phyloP scores from a whole-genome alignment of 23 tunicate species.

The Trididemnum clinides region DNA sequence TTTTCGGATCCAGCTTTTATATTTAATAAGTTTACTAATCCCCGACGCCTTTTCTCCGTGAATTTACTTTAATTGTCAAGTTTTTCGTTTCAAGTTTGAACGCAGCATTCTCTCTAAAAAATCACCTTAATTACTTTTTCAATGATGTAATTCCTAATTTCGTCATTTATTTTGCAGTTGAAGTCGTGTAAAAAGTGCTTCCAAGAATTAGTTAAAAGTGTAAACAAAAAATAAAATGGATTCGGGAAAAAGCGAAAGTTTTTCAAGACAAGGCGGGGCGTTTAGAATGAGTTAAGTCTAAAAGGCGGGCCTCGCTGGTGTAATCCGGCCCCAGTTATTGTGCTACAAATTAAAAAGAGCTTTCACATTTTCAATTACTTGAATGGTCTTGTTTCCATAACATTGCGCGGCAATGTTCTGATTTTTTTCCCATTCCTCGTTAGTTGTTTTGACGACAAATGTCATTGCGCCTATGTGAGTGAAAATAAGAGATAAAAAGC shows the following conservation, averaged over 20 bases:
- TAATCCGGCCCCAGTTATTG: neutral
- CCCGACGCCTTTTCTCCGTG: too few species aligned
- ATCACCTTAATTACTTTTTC: too few species aligned
- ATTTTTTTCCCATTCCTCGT: neutral
- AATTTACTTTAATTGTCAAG: too few species aligned
- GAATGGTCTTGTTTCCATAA: neutral
- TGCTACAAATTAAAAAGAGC: neutral
- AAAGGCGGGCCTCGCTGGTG: neutral
- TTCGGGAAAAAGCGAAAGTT: neutral
- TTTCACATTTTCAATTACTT: neutral
- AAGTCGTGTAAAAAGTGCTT: too few species aligned
- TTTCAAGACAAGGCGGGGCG: neutral
- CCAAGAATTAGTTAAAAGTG: too few species aligned
- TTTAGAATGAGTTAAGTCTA: neutral
- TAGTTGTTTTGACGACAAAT: neutral
- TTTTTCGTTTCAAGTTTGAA: too few species aligned
- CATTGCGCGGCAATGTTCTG: neutral
- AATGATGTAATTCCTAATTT: too few species aligned
- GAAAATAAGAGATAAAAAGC: conserved; percentile 1
- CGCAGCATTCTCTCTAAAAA: too few species aligned
- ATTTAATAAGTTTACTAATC: too few species aligned
- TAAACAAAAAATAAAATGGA: neutral
- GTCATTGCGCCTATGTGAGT: neutral
- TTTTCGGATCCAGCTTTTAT: too few species aligned
- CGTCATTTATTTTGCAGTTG: too few species aligned